These are phyloP conservation scores for Amblyteles armatorius DNA, from an alignment of 2,888 invertebrate genomes.

Conservation along the genomic window DNA sequence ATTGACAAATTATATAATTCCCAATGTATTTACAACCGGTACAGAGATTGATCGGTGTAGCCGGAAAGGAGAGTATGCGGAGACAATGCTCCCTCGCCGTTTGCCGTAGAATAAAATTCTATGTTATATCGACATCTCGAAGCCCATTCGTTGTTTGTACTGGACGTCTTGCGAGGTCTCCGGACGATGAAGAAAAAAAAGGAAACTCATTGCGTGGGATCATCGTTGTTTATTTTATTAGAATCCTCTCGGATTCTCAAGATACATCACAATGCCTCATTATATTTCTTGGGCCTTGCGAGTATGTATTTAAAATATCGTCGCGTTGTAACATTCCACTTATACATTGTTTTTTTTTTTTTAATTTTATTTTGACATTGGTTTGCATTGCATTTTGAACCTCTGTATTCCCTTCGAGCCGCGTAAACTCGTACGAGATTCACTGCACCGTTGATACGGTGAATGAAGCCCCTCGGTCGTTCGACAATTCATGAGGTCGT, in stretches of 20 bases:
- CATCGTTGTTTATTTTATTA: constrained; percentile 71
- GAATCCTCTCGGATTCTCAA: constrained; percentile 65
- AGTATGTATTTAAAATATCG: constrained; percentile 78
- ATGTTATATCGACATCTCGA: neutral
- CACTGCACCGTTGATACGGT: neutral
- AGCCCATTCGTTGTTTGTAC: neutral
- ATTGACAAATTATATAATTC: constrained; percentile 34
- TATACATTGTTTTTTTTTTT: constrained; percentile 49
- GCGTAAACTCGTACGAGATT: constrained; percentile 14
- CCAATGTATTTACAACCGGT: constrained; percentile 8
- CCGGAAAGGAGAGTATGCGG: neutral
- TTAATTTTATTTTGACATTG: constrained; percentile 61
- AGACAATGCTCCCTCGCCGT: neutral
- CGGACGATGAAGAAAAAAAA: constrained; percentile 7
- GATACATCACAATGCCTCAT: constrained; percentile 70
- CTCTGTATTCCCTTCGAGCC: constrained; percentile 7
- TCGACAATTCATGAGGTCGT: neutral
- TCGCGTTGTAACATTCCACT: constrained; percentile 70
- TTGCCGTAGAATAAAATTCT: neutral
- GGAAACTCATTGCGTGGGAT: constrained; percentile 34
- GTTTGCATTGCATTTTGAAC: constrained; percentile 63
- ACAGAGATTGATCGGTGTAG: neutral
- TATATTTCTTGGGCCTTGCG: constrained; percentile 42
- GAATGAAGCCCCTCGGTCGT: neutral
- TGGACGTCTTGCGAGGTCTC: neutral